Base-by-base conservation (phyloP, 2,888 invertebrate species). In the Cryptocephalus primarius region DNA sequence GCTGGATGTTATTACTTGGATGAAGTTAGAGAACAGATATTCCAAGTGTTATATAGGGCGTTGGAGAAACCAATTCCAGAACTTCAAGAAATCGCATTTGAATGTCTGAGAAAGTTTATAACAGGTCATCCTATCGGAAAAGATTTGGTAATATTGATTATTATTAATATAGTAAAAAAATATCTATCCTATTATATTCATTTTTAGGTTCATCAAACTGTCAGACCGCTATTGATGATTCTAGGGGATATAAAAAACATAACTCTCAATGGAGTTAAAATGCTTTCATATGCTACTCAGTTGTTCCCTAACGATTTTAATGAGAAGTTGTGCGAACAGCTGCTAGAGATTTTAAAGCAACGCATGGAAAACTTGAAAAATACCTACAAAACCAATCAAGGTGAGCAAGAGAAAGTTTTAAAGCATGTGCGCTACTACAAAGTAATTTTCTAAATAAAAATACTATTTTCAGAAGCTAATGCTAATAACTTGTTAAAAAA, bases 281-380 rank as follows among this genome's bases (percentile, higher is more conserved):
- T 92, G 51, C 72, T 96, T 3, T 91, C 91, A 0, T 95, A 91
- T 67, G 73, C 96, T 42, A 93, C 95, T 0, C 92, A 93, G 67
- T 73, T 97, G 12, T 96, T 96, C 67, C 95, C 96, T 0, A 83
- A 89, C 40, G 88, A 89, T 32, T 96, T 96, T 66, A 93, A 90
- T 58, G 95, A 96, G 62, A 93, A 91, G 60, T 74, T 95, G 1
- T 95, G 94, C 65, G 94, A 95, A 60, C 93, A 94, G 66, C 72
- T 97, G 32, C 68, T 94, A 54, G 88, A 89, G 54, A 83, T 93
- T 57, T 73, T 95, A 54, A 86, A 85, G 61, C 88, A 92, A 64
- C 77, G 93, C 58, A 70, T 95, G 46, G 92, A 95, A 32, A 68
- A 83, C 83, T 59, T 84, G 83, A 22, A 83, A 49, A 78, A 80